Evolutionary conservation across 2,113 vertebrate species (phyloP), one percentile per base, ranked within the genome.

Genomic region (Myotis davidii): DNA sequence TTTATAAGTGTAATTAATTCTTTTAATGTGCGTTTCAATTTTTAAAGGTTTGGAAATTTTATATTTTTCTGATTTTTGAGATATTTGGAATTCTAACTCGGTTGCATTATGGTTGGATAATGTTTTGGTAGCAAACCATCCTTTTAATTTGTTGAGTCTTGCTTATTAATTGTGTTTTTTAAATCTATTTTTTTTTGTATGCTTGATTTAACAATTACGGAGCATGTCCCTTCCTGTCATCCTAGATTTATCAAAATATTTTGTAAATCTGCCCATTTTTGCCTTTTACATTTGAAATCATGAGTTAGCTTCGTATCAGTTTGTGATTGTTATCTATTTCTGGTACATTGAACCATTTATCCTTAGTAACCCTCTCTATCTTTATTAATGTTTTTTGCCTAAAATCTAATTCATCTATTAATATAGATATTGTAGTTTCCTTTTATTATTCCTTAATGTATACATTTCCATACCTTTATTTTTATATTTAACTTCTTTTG

Each of bases 61-160:
- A 34, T 65, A 29, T 93, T 93, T 90, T 32, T 45, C 12, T 34
- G 0, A 8, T 64, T 59, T 77, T 45, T 59, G 8, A 32, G 67
- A 23, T 54, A 69, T 61, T 83, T 94, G 21, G 11, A 85, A 96
- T 87, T 91, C 39, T 95, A 79, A 76, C 20, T 89, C 56, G 82
- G 16, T 74, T 96, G 14, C 29, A 64, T 65, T 85, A 6, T 69
- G 45, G 2, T 74, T 23, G 85, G 59, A 76, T 9, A 61, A 67
- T 69, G 79, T 90, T 94, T 78, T 25, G n/a, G 27, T 87, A 72
- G 42, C 27, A 48, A 69, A 17, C 2, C 9, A 67, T 87, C 4
- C 61, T 84, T 90, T 87, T 56, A 82, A 37, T n/a, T 87, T 78
- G 32, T 50, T 93, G 67, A 92, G 79, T 42, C 1, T 88, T 93